These are phyloP conservation scores for Machimus atricapillus DNA, from an alignment of 2,888 invertebrate species.

Conservation along the genomic window DNA sequence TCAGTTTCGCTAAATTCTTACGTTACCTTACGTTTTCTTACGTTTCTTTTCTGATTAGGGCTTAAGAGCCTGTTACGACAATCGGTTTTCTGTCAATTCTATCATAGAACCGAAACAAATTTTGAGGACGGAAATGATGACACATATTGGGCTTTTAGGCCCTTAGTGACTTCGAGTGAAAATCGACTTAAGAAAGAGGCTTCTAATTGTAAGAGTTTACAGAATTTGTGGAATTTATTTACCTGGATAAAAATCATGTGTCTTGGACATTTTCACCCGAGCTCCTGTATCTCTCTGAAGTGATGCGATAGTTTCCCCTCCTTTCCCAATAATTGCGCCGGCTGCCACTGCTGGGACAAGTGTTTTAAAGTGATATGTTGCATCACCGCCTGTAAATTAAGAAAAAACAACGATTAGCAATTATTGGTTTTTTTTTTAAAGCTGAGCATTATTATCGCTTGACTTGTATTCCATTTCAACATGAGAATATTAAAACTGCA, in stretches of 20 bases:
- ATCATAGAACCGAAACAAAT: too few relatives aligned
- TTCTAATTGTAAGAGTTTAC: not conserved
- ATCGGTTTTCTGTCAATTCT: too few relatives aligned
- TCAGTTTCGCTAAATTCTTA: too few relatives aligned
- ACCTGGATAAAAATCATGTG: conserved; percentile 99
- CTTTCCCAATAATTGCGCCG: conserved; percentile 99
- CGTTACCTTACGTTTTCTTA: too few relatives aligned
- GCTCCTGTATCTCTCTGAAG: conserved; percentile 97
- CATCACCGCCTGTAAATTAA: conserved; percentile 72
- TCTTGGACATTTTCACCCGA: conserved; percentile 98
- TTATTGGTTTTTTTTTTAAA: too few relatives aligned
- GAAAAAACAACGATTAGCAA: not conserved
- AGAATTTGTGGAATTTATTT: conserved; percentile 54
- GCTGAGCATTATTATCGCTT: not conserved
- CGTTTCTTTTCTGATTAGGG: too few relatives aligned
- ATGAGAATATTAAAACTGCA: not conserved
- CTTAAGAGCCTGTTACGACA: too few relatives aligned
- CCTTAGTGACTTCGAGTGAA: too few relatives aligned
- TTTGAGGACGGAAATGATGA: too few relatives aligned
- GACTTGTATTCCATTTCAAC: not conserved
- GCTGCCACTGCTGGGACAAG: conserved; percentile 96
- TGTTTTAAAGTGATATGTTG: conserved; percentile 94
- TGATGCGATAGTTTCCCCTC: conserved; percentile 98
- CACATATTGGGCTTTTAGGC: too few relatives aligned
- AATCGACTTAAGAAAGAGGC: not conserved